A percentile compares a stretch with the other conserved stretches of the same genome.
Conservation (phyloP, 2,888 invertebrate species). For the Patella pellucida region DNA sequence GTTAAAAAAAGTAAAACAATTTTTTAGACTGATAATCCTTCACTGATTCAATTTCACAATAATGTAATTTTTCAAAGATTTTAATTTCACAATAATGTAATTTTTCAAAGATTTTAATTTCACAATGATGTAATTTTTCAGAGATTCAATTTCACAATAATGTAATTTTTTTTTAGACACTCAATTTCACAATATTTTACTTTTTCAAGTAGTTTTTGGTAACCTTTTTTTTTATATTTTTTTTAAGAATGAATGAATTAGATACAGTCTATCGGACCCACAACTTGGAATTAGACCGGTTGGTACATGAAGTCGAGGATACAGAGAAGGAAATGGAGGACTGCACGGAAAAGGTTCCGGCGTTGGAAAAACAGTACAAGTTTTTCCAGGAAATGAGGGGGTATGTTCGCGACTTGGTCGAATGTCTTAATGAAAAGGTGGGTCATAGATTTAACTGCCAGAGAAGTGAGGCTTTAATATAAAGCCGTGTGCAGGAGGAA, state of each 20-base stretch:
- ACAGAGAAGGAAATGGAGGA: slow-evolving; percentile 74
- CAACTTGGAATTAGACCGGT: slow-evolving; percentile 74
- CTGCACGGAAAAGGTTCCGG: slow-evolving; percentile 76
- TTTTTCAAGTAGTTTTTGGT: neutral
- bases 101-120: neutral
- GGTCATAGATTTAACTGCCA: slow-evolving; percentile 41
- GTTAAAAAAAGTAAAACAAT: no score
- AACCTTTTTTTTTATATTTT: slow-evolving; percentile 4
- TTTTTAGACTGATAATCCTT: no score
- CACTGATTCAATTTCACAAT: no score
- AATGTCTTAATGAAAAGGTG: slow-evolving; percentile 98
- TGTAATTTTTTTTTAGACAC: no score
- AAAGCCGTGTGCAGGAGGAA: no score
- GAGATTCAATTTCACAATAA: no score
- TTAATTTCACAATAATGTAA: no score
- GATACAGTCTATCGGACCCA: slow-evolving; percentile 76
- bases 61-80: no score
- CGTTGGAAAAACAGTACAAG: slow-evolving; percentile 85
- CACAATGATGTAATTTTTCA: no score
- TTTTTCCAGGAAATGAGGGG: slow-evolving; percentile 96
- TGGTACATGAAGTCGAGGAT: slow-evolving; percentile 72
- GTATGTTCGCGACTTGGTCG: slow-evolving; percentile 95
- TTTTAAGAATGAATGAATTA: slow-evolving; percentile 75
- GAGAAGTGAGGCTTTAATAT: neutral
- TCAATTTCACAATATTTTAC: no score